These are phyloP conservation scores for Chlorodrepanis virens DNA, from an alignment of 2,113 vertebrate genomes.

Conservation along the genomic window DNA sequence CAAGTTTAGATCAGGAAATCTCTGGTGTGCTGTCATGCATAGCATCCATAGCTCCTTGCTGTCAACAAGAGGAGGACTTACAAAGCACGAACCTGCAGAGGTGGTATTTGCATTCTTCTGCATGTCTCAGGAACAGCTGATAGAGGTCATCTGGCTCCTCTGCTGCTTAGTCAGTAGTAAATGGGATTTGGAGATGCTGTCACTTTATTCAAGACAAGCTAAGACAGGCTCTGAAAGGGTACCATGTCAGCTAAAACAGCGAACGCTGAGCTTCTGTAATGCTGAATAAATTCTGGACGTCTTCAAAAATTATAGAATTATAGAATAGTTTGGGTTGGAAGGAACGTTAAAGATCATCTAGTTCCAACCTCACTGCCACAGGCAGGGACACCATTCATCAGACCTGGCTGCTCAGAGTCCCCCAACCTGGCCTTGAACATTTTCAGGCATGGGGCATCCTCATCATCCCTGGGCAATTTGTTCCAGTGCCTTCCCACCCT, in stretches of 20 bases:
- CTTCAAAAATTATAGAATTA: not conserved
- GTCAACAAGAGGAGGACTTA: not conserved
- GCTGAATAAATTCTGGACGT: not conserved
- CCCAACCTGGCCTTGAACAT: not conserved
- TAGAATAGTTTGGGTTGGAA: not conserved
- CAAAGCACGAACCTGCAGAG: not conserved
- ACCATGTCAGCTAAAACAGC: not conserved
- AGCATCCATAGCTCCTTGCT: not conserved
- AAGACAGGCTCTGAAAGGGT: not conserved
- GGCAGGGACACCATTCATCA: not conserved
- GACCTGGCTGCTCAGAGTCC: not conserved
- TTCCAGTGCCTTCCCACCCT: not conserved
- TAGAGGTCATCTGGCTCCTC: not conserved
- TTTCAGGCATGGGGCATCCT: not conserved
- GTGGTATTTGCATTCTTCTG: not conserved
- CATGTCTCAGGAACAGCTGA: not conserved
- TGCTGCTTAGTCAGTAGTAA: fast-evolving
- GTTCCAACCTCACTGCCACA: not conserved
- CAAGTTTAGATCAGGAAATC: not conserved
- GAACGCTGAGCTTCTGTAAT: not conserved
- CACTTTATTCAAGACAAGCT: not conserved
- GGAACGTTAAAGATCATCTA: not conserved
- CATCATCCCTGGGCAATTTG: not conserved
- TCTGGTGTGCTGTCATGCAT: not conserved
- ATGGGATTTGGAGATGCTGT: not conserved